Conservation (phyloP, 1,140 invertebrate species). For the Octopus sinensis region DNA sequence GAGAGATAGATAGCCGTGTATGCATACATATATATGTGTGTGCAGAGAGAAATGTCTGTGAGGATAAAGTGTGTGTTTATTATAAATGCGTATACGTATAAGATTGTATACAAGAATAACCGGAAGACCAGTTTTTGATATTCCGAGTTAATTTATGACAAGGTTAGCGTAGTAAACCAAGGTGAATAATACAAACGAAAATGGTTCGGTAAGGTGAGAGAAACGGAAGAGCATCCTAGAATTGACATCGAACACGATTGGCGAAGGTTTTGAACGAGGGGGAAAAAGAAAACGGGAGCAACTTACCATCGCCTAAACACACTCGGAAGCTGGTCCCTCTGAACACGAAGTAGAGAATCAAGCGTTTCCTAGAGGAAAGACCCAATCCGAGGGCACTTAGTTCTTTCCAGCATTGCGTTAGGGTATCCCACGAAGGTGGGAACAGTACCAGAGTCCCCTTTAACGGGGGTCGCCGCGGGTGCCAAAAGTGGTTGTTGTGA, state of each 20-base stretch:
- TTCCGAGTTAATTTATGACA: no score
- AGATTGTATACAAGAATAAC: no score
- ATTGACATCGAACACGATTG: not conserved
- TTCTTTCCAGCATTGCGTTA: constrained; percentile 27
- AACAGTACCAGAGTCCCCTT: constrained; percentile 20
- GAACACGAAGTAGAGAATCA: constrained; percentile 35
- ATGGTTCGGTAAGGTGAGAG: no score
- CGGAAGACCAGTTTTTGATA: no score
- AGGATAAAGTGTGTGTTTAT: no score
- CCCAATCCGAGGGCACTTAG: constrained; percentile 26
- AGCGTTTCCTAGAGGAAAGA: constrained; percentile 31
- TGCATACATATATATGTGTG: no score
- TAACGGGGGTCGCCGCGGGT: not conserved
- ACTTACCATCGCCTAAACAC: constrained; percentile 39
- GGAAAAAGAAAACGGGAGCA: not conserved
- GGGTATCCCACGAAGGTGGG: constrained; percentile 29
- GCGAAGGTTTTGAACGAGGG: not conserved
- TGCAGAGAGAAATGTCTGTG: no score
- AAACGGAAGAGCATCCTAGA: no score
- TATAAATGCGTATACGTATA: no score
- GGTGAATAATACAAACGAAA: no score
- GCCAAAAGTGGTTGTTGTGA: not conserved
- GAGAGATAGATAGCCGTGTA: no score
- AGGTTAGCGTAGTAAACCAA: no score
- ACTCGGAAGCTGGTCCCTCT: constrained; percentile 31